These are phyloP conservation scores for Drymodes brunneopygia DNA, from an alignment of 2,113 vertebrate species.

Conservation along the genomic window DNA sequence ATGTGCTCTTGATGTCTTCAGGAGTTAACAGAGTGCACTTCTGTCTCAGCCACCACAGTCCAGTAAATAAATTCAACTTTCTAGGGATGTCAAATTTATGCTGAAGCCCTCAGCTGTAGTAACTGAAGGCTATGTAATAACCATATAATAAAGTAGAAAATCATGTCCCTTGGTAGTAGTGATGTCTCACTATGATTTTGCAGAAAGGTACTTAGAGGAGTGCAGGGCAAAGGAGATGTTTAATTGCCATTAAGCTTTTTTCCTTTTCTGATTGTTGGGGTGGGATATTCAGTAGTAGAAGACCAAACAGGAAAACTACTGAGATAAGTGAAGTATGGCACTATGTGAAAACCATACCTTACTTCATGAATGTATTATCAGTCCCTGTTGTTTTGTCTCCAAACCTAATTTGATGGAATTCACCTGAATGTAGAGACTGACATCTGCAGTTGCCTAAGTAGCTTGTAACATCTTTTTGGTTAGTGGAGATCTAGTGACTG, in stretches of 20 bases:
- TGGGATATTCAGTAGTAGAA: background rate
- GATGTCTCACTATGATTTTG: background rate
- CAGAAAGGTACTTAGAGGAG: background rate
- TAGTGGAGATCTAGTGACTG: background rate
- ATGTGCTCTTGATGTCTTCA: background rate
- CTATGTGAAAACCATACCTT: background rate
- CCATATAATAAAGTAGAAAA: background rate
- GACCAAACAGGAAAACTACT: background rate
- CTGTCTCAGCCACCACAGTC: background rate
- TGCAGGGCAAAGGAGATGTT: background rate
- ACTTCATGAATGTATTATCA: background rate
- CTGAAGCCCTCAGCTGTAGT: background rate
- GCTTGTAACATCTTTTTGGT: background rate
- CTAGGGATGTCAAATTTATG: background rate
- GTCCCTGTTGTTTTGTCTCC: background rate
- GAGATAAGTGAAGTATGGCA: background rate
- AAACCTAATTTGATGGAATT: background rate
- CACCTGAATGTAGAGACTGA: background rate
- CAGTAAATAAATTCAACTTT: background rate
- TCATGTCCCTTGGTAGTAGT: background rate
- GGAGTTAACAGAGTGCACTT: background rate
- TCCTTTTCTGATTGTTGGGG: background rate
- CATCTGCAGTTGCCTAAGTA: background rate
- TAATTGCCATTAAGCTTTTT: background rate
- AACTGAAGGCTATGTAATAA: background rate